Base-by-base conservation (phyloP, 1,140 invertebrate species). In the Drosophila ananassae region DNA sequence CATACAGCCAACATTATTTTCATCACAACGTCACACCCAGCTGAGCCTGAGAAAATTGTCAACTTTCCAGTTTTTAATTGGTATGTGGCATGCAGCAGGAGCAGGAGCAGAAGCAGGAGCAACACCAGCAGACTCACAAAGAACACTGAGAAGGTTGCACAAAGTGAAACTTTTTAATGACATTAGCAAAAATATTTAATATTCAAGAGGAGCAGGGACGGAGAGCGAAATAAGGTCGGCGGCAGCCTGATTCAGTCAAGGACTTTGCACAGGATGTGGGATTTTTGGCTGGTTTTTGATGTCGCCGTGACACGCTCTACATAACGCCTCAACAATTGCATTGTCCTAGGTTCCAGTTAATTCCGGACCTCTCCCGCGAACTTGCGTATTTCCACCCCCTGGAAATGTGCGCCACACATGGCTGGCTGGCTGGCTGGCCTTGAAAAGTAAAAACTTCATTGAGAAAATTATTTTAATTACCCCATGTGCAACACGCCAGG, bases 381-480 rank as follows among this genome's bases (percentile, higher is more conserved):
- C 13, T 6, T 44, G 13, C 53, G 47, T 28, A 61, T 61, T 87
- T 82, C 74, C 69, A 82, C 74, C 82, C 81, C 55, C 58, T 25
- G 7, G 10, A 69, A 87, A 81, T 68, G 73, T 85, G 82, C 82
- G 78, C 61, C 78, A 82, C 82, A 87, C 83, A 85, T 85, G 78
- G 82, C 66, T 21, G 34, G 41, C 17, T 17, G 17, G 17, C 17
- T 17, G 17, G 17, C 41, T 64, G 82, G 66, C 82, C 82, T 89
- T 85, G 82, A 85, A 85, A 67, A 52, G 1, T 64, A 62, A 78
- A 84, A 82, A 82, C 66, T 82, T 73, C 71, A 77, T 76, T 73
- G 67, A 68, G 83, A 66, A 87, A 80, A 87, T 82, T 79, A 79
- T 87, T 89, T 85, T 85, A 85, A 85, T 85, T 85, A 89, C 82